Conservation (phyloP, 2,888 invertebrate genomes). For the Apeira syringaria region DNA sequence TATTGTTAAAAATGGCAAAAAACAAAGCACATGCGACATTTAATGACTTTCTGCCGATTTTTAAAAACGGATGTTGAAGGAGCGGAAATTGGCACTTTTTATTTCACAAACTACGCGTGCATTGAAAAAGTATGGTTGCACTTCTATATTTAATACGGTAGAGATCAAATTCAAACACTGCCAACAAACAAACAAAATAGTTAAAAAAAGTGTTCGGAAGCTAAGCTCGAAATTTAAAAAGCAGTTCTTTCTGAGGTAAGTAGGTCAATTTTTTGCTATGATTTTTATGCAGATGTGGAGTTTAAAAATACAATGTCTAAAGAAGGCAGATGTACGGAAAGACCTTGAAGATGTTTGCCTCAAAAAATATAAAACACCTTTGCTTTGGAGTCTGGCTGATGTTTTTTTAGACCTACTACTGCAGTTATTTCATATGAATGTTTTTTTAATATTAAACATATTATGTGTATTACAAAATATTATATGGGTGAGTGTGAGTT, state of each 20-base stretch:
- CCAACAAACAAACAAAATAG: conserved; percentile 4
- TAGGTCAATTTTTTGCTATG: conserved; percentile 80
- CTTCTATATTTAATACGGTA: conserved; percentile 31
- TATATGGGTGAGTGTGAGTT: no score
- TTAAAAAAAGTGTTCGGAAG: conserved; percentile 15
- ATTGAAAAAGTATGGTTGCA: conserved; percentile 2
- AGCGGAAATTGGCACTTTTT: conserved; percentile 82
- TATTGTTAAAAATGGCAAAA: conserved; percentile 67
- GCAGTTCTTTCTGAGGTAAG: conserved; percentile 31
- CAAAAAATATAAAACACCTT: conserved; percentile 68
- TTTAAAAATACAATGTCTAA: conserved; percentile 59
- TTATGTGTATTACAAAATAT: no score
- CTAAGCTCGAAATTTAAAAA: conserved; percentile 33
- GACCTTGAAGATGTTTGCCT: conserved; percentile 72
- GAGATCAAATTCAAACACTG: conserved; percentile 28
- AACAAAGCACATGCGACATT: conserved; percentile 69
- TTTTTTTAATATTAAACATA: no score
- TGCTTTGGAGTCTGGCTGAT: conserved; percentile 50
- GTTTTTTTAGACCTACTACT: conserved; percentile 47
- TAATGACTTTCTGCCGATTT: conserved; percentile 76
- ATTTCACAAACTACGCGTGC: conserved; percentile 32
- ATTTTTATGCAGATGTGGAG: conserved; percentile 78
- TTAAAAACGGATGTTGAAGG: conserved; percentile 75
- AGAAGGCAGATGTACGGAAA: conserved; percentile 71
- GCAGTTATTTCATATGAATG: no score